Conservation (phyloP, 2,888 invertebrate genomes). For the Hartigia nigra region DNA sequence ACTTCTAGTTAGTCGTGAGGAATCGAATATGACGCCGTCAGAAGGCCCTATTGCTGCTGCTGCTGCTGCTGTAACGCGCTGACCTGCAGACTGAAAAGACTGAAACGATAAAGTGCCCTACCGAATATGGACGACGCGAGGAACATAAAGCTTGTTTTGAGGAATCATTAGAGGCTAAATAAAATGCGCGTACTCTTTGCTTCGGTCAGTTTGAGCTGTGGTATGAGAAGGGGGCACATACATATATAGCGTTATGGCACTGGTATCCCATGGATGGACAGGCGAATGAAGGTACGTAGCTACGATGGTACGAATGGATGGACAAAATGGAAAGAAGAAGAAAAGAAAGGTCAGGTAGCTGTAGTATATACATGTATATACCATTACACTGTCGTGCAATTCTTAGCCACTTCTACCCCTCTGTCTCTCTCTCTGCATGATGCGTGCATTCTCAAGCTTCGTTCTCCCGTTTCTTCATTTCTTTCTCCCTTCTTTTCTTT, state of each 20-base stretch:
- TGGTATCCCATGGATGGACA: background rate
- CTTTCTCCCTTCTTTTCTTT: background rate
- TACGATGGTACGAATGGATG: background rate
- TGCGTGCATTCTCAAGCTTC: background rate
- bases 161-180: constrained; percentile 48
- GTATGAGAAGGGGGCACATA: background rate
- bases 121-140: constrained; percentile 50
- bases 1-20: background rate
- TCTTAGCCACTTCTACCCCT: background rate
- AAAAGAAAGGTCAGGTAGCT: background rate
- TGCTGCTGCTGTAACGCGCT: background rate
- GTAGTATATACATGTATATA: background rate
- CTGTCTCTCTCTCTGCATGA: background rate
- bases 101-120: constrained; percentile 43
- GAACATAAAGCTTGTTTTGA: constrained; percentile 53
- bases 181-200: constrained; percentile 24
- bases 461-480: background rate
- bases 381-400: background rate
- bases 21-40: background rate
- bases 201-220: constrained; percentile 8
- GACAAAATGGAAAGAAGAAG: background rate
- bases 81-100: constrained; percentile 40
- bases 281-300: background rate
- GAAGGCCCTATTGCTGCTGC: background rate
- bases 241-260: constrained; percentile 6